These are phyloP conservation scores for Epirrhoe tristata DNA, from an alignment of 2,888 invertebrate genomes.

Conservation along the genomic window DNA sequence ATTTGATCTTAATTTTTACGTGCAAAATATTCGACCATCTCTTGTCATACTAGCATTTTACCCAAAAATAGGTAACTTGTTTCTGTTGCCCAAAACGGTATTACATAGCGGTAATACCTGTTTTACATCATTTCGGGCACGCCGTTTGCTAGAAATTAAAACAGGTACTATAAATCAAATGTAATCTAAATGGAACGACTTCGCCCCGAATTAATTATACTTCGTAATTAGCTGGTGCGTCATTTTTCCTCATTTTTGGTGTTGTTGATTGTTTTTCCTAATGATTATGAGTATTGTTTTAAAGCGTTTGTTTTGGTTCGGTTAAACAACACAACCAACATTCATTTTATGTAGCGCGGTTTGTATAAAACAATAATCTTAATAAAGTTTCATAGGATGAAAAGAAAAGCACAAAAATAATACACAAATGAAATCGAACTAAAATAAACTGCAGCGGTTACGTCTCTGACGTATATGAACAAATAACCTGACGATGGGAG, in stretches of 20 bases:
- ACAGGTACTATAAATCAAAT: conserved; percentile 32
- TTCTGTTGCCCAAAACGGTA: conserved; percentile 8
- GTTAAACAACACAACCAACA: not conserved
- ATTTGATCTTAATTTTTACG: not conserved
- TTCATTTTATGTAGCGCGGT: not conserved
- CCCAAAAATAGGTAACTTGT: too few species aligned
- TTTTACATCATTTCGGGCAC: conserved; percentile 18
- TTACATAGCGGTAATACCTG: conserved; percentile 13
- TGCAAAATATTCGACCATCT: too few species aligned
- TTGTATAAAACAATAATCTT: not conserved
- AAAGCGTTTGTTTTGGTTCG: not conserved
- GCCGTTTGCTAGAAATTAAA: conserved; percentile 27
- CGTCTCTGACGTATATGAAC: too few species aligned
- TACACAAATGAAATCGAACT: too few species aligned
- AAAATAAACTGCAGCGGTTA: too few species aligned
- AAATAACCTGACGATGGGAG: too few species aligned
- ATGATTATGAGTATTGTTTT: not conserved
- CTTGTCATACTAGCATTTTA: too few species aligned
- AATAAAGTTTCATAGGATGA: too few species aligned
- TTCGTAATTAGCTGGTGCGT: conserved; percentile 9
- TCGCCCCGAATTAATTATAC: conserved; percentile 16
- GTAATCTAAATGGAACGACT: conserved; percentile 15
- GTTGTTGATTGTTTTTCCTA: conserved; percentile 2
- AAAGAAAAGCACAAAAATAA: too few species aligned
- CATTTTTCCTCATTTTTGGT: conserved; percentile 10